phyloP scores from a whole-genome alignment of 2,888 invertebrate genomes.

The Allolobophora icterica region DNA sequence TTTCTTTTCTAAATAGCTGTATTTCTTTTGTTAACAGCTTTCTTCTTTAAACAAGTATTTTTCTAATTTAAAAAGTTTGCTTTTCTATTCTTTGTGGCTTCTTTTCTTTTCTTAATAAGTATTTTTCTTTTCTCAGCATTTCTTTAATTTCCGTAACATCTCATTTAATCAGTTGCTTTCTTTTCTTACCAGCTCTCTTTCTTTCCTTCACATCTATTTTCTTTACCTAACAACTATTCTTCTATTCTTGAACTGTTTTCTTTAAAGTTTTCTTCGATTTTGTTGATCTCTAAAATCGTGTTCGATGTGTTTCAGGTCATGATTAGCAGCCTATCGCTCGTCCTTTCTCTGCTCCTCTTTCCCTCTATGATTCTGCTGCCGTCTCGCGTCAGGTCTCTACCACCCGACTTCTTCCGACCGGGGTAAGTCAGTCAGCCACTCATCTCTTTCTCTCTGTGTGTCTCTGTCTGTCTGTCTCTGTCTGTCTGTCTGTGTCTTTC shows the following conservation, averaged over 20 bases:
- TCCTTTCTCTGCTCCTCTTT: not conserved
- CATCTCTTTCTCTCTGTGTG: no score
- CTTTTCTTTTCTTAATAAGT: no score
- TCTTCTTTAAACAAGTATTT: no score
- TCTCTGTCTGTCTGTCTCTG: no score
- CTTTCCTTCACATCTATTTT: not conserved
- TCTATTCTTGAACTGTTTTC: not conserved
- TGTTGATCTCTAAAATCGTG: not conserved
- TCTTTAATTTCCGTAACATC: not conserved
- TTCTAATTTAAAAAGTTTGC: no score
- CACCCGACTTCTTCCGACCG: slow-evolving; percentile 2
- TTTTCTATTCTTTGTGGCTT: no score
- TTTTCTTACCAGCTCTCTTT: not conserved
- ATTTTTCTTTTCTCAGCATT: no score
- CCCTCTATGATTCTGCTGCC: not conserved
- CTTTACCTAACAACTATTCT: not conserved
- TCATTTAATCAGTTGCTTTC: not conserved
- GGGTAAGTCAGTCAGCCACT: not conserved
- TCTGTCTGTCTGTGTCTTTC: no score
- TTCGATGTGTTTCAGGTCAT: not conserved
- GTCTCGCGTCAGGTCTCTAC: not conserved
- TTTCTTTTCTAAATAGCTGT: no score
- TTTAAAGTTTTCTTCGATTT: not conserved
- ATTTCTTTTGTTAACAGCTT: no score
- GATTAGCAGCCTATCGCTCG: not conserved